These are phyloP conservation scores for Euzetes globulus DNA, from an alignment of 2,888 invertebrate genomes.

Conservation along the genomic window DNA sequence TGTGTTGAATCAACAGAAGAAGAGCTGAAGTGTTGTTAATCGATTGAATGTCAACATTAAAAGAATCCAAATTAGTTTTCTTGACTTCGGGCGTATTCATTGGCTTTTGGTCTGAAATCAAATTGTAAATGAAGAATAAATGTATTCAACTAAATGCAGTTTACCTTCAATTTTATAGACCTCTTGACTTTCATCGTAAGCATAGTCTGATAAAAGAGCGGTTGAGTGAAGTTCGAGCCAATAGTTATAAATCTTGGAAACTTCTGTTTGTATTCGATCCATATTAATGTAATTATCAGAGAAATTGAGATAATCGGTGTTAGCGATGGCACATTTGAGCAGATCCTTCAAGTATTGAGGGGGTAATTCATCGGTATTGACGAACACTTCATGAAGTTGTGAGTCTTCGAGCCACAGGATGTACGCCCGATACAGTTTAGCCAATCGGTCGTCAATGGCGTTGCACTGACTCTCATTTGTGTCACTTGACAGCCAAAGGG, in stretches of 20 bases:
- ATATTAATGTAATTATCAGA: background rate
- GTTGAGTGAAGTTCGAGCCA: constrained; percentile 15
- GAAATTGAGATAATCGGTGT: background rate
- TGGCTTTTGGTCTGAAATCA: background rate
- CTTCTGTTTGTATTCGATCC: background rate
- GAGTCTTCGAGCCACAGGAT: constrained; percentile 35
- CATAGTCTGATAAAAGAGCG: background rate
- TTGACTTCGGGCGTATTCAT: background rate
- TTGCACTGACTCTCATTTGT: background rate
- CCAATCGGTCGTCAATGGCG: constrained; percentile 18
- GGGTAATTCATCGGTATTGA: constrained; percentile 35
- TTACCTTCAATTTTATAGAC: background rate
- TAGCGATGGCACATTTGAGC: constrained; percentile 31
- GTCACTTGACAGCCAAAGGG: constrained; percentile 25
- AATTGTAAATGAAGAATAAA: too few species aligned
- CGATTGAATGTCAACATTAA: constrained; percentile 14
- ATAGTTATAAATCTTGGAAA: background rate
- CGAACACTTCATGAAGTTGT: constrained; percentile 35
- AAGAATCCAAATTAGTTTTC: constrained; percentile 12
- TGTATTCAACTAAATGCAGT: too few species aligned
- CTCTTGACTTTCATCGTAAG: background rate
- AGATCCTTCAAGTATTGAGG: constrained; percentile 31
- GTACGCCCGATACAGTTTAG: constrained; percentile 35
- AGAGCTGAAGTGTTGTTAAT: constrained; percentile 5
- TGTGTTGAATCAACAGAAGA: constrained; percentile 21